Evolutionary conservation across 2,888 invertebrate species (phyloP), one percentile per base, ranked within the genome.

Genomic region (Scaptomyza tumidula): DNA sequence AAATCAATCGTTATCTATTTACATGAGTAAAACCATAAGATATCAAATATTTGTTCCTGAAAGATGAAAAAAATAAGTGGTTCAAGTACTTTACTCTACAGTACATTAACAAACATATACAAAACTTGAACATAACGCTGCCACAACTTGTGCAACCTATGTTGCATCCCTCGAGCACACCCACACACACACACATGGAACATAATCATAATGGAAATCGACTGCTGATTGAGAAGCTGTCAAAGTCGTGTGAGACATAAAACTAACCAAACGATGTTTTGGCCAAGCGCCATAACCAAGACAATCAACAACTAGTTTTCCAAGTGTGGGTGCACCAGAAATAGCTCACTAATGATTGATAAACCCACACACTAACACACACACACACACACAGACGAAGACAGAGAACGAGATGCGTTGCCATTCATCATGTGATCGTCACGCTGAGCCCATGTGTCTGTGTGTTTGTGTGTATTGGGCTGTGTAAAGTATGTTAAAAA

Each of bases 401-500:
- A 10, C 11, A 6, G 7, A 7, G 11, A 7, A 16, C 14, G 13
- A 5, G 24, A 37, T 49, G 13, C 9, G 49, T 49, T 24, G 49
- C 50, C 78, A 76, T 74, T 83, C 65, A 80, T 86, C 83, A 86
- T 46, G 54, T 50, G 75, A 82, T 82, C 73, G 60, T 63, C 76
- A 58, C 43, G 58, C 50, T 64, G 54, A 37, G 46, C 61, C 52
- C 24, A 45, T 57, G 53, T 58, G 39, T 43, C 44, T 53, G 39
- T 64, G 11, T 35, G 13, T 37, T 10, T 33, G 33, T 33, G 33
- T 10, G 31, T 2, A 31, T 31, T 29, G 33, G 3, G 37, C 39
- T 39, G 39, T 24, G 58, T 43, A 66, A 65, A 78, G 78, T 68
- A 70, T 71, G 75, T 59, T 69, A 63, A 64, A 43, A 62, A 55